Evolutionary conservation across 1,140 invertebrate genomes (phyloP), one percentile per base, ranked within the genome.

Genomic region (Heliconius himera): DNA sequence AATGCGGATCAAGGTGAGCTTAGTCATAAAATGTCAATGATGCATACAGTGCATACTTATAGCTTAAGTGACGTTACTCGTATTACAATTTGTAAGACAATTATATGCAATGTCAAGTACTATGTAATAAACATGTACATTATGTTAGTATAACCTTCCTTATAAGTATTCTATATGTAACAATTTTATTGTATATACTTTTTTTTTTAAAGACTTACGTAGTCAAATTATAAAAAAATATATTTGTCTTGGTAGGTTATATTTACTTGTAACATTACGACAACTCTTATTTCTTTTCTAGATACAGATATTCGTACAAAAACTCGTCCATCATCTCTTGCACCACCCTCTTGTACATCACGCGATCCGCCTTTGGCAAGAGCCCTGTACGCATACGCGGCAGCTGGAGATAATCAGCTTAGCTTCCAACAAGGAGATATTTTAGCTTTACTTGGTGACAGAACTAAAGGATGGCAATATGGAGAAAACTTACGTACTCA

Each of bases 391-490:
- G 97, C 98, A 66, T 99, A 99, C 94, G 95, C 98, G 70, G 98
- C 98, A 26, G 98, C 97, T 75, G 98, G 98, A 8, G 98, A 99
- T 85, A 98, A 98, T 94, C 98, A 99, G 93, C 95, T 99, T 54
- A 98, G 97, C 86, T 99, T 99, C 93, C 96, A 98, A 77, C 98
- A 99, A 93, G 98, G 98, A 82, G 98, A 99, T 93, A 95, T 98
- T 76, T 97, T 99, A 33, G 97, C 97, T 9, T 92, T 99, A 81
- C 97, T 99, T 82, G 98, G 98, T 89, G 98, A 98, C 85, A 96
- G 98, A 81, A 98, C 98, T 87, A 98, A 98, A 90, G 98, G 98
- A 70, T 99, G 98, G 98, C 98, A 99, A 91, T 99, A 98, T 89
- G 98, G 98, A 33, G 98, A 99, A 90, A 99, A 99, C 93, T 92